phyloP scores from a whole-genome alignment of 2,888 invertebrate genomes.

The Bombylius discolor region DNA sequence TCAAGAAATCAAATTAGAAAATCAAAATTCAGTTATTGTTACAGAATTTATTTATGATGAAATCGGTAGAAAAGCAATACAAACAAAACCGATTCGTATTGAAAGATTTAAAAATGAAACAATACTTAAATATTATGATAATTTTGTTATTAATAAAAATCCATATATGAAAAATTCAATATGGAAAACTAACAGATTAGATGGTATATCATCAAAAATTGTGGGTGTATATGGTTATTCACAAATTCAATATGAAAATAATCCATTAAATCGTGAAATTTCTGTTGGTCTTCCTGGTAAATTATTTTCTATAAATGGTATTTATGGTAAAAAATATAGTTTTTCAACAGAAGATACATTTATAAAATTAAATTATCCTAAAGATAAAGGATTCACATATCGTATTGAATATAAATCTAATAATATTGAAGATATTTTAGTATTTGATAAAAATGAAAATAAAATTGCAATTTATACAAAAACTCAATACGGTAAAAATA shows the following conservation, averaged over 20 bases:
- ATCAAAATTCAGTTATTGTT: background rate
- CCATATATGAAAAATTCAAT: background rate
- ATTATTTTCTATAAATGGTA: background rate
- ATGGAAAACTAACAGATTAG: slow-evolving; percentile 6
- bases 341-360: background rate
- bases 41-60: slow-evolving; percentile 8
- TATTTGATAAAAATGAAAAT: slow-evolving; percentile 1
- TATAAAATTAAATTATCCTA: slow-evolving; percentile 1
- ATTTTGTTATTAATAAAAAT: slow-evolving; percentile 4
- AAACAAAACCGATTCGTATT: slow-evolving; percentile 3
- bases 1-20: slow-evolving; percentile 5
- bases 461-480: slow-evolving; percentile 3
- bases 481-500: slow-evolving; percentile 1
- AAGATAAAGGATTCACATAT: slow-evolving; percentile 1
- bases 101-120: background rate
- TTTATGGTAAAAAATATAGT: no score
- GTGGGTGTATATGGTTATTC: slow-evolving; percentile 1
- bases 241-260: slow-evolving; percentile 1
- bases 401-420: slow-evolving; percentile 2
- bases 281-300: slow-evolving; percentile 3
- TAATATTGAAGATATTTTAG: slow-evolving; percentile 2
- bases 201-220: background rate
- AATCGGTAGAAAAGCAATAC: slow-evolving; percentile 6
- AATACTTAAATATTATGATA: background rate
- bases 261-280: slow-evolving; percentile 6